Evolutionary conservation across 2,888 invertebrate genomes (phyloP).

Genomic region (Ormyrus nitidulus): DNA sequence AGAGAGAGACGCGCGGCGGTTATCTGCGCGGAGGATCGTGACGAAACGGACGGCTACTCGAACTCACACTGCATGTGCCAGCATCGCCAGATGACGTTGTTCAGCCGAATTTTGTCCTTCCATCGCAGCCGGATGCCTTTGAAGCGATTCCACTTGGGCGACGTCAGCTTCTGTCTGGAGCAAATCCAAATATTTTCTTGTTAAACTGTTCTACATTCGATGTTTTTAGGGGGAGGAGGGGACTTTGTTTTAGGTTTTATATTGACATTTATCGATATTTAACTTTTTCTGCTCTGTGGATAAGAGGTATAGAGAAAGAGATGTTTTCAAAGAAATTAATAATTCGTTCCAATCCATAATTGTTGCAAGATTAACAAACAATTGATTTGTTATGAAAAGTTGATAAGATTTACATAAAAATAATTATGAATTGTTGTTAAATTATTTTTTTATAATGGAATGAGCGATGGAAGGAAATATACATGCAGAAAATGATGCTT

Average conservation of each 20-base stretch:
- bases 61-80: slow-evolving; percentile 99
- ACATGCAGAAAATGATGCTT: background rate
- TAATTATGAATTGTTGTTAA: slow-evolving; percentile 12
- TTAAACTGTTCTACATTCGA: background rate
- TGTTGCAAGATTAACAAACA: too few species aligned
- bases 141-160: slow-evolving; percentile 99
- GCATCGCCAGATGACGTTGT: slow-evolving; percentile 99
- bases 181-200: slow-evolving; percentile 66
- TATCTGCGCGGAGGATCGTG: too few species aligned
- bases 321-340: too few species aligned
- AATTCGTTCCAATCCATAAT: too few species aligned
- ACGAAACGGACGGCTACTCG: too few species aligned
- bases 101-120: slow-evolving; percentile 99
- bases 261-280: too few species aligned
- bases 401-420: background rate
- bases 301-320: too few species aligned
- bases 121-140: slow-evolving; percentile 97
- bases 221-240: too few species aligned
- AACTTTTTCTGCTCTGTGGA: too few species aligned
- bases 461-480: slow-evolving; percentile 11
- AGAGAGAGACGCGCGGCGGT: background rate
- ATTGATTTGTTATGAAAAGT: too few species aligned
- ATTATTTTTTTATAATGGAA: background rate
- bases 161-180: slow-evolving; percentile 97
- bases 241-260: too few species aligned